Base-by-base conservation (phyloP, 2,888 invertebrate genomes). In the Cryptophagus acutangulus region DNA sequence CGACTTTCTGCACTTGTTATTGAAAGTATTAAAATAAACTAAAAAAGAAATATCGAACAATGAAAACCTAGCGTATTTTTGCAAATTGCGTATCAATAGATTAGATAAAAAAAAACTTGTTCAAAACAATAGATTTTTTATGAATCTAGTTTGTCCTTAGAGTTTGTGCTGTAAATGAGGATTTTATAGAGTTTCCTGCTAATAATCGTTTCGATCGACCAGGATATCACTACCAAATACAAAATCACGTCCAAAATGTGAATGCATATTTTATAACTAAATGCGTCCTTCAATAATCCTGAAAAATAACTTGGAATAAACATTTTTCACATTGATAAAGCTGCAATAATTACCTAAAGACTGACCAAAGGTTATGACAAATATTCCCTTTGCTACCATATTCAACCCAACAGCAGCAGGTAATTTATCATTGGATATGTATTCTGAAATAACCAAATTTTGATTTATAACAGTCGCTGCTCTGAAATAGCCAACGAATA, bases 391-490 rank as follows among this genome's bases (percentile, higher is more conserved):
- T 1, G 77, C 73, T 33, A 84, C 72, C 84, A 84, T 84, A 49
- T 81, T 83, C 1, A 84, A 69, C 1, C 84, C 84, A 2, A 84
- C 73, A 0, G 83, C 84, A 1, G 82, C 79, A 0, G 84, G 79
- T 1, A 84, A 56, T 50, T 75, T 73, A 8, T 60, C 55, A 36
- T 61, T 61, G 9, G 71, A 69, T 48, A 78, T 79, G 57, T 81
- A 72, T 48, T 82, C 81, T 0, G 84, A 79, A 34, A 84, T 77
- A 1, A 81, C 77, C 28, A 84, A 71, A 59, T 82, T 84, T 57
- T 83, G 79, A 47, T 82, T 81, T 1, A 84, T 79, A n/a, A 86
- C 79, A 0, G 83, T 78, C 55, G 81, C 78, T 35, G 86, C 84
- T 49, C 86, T 77, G 15, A 82, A 46, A 37, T 57, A 57, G 6